Conservation (phyloP, 2,888 invertebrate species). For the Zonitis immaculata region DNA sequence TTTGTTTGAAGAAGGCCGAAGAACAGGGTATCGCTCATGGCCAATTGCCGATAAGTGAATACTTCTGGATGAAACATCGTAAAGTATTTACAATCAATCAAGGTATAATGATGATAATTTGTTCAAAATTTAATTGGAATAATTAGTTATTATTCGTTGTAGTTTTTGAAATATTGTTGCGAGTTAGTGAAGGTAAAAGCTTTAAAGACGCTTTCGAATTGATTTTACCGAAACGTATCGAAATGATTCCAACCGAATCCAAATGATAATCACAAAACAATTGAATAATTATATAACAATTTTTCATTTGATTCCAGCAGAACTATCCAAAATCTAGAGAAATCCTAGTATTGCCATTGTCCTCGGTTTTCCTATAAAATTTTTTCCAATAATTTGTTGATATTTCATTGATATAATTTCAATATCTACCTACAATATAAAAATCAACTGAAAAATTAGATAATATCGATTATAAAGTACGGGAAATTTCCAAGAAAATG, state of each 20-base stretch:
- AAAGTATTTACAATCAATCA: conserved; percentile 95
- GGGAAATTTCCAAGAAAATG: too few species aligned
- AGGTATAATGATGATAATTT: conserved; percentile 53
- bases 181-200: conserved; percentile 67
- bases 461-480: too few species aligned
- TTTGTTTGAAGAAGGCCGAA: conserved; percentile 77
- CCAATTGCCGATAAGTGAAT: conserved; percentile 82
- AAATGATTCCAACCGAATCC: conserved; percentile 23
- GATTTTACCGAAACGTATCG: conserved; percentile 61
- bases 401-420: too few species aligned
- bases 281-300: too few species aligned
- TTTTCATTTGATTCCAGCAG: too few species aligned
- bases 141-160: conserved; percentile 38
- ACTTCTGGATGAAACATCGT: conserved; percentile 85
- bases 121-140: background rate
- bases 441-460: too few species aligned
- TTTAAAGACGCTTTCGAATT: conserved; percentile 77
- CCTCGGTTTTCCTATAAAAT: too few species aligned
- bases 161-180: conserved; percentile 81
- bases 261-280: conserved; percentile 15
- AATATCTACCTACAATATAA: too few species aligned
- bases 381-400: too few species aligned
- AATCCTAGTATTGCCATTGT: too few species aligned
- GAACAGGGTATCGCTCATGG: conserved; percentile 76
- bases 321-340: too few species aligned